Evolutionary conservation across 2,113 vertebrate genomes (phyloP), one percentile per base, ranked within the genome.

Genomic region (Opisthocomus hoazin): DNA sequence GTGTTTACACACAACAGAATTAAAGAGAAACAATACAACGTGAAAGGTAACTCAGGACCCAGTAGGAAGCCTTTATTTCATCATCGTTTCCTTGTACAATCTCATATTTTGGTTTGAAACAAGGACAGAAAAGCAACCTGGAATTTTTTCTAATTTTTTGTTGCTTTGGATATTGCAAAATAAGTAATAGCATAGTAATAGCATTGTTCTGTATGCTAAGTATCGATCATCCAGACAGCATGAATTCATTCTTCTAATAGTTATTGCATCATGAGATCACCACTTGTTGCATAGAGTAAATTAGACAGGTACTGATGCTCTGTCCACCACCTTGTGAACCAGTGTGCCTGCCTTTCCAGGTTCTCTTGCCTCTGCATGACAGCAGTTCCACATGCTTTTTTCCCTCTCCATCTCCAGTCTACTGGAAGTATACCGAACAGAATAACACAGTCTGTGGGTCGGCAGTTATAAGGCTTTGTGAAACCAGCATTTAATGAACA

Each of bases 41-140:
- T 30, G 36, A 75, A 89, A 95, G 73, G 79, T 68, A 84, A 76
- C 36, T 90, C 65, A 30, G 77, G 81, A 91, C n/a, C 53, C 70
- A 90, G 77, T 4, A 89, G 53, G 43, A 95, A 96, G 50, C 34
- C 92, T 97, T 96, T 95, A 96, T 95, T 94, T 82, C 53, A 71
- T 64, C 32, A 75, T 51, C 2, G 6, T 88, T 90, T 94, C 69
- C 57, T 92, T 89, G 56, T 94, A 97, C 95, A 97, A 78, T 69
- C 57, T 65, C n/a, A 1, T 71, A 71, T 84, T 84, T 89, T 56
- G 41, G 45, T 29, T 91, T 87, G 43, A 76, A 95, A 94, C 83
- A 89, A 78, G 37, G 63, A 79, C 61, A 96, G 34, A 46, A 93
- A 92, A 92, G 57, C 56, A 79, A 20, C 41, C 63, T 48, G 68